A percentile compares a stretch with the other conserved stretches of the same genome.
Evolutionary conservation across 1,140 invertebrate species (phyloP).

Genomic region (Rhopalosiphum padi): DNA sequence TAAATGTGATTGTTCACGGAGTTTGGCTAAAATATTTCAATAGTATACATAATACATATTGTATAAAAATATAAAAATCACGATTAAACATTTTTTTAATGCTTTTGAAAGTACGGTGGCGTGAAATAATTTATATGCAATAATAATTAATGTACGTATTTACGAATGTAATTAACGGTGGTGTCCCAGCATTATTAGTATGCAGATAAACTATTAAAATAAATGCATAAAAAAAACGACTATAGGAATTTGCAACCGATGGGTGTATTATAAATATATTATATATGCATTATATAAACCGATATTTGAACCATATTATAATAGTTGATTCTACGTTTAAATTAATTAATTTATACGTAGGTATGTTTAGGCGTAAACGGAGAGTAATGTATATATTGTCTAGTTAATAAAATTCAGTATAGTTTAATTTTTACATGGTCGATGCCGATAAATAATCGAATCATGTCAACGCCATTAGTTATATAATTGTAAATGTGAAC

Average conservation of each 20-base stretch:
- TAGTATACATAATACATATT: not conserved
- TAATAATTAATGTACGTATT: conserved; percentile 2
- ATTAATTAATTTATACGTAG: not conserved
- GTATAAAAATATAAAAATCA: not conserved
- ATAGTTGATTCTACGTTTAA: not conserved
- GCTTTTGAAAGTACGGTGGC: not conserved
- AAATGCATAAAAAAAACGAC: not conserved
- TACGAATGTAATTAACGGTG: not conserved
- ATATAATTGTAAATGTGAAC: not conserved
- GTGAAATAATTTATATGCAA: not conserved
- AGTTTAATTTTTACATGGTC: not conserved
- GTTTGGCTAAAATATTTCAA: not conserved
- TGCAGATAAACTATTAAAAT: not conserved
- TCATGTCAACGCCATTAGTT: not conserved
- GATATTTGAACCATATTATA: not conserved
- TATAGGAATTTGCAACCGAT: not conserved
- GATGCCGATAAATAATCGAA: not conserved
- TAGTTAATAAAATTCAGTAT: not conserved
- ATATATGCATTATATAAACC: not conserved
- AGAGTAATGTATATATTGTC: not conserved
- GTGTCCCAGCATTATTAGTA: not conserved
- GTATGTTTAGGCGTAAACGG: not conserved
- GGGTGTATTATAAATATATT: not conserved
- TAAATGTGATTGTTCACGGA: not conserved
- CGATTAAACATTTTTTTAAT: not conserved